Base-by-base conservation (phyloP, 2,113 vertebrate species). In the Holacanthus passer region DNA sequence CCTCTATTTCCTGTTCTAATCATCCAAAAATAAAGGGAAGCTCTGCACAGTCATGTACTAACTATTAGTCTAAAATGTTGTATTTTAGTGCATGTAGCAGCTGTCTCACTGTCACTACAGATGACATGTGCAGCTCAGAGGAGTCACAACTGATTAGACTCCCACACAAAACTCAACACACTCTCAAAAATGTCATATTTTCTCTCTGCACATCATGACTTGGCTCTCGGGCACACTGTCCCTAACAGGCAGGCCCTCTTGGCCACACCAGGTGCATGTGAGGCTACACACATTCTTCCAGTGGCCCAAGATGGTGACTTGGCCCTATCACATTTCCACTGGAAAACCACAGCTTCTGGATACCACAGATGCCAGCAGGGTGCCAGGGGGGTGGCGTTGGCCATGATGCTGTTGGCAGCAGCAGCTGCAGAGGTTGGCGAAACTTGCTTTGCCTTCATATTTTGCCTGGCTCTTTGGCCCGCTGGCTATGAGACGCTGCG, bases 341-440 rank as follows among this genome's bases (percentile, higher is more conserved):
- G 93, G 91, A 92, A 93, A 93, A 91, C 90, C 90, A 66, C 91
- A 93, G 87, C 83, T 87, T 89, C 79, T 93, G 91, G 90, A 94
- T 88, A 89, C 83, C 88, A 75, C 62, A 79, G 73, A 92, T 91
- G 90, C 89, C 92, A 91, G 86, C 64, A 48, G 79, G 73, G 87
- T 83, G 86, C 86, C 91, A 62, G 81, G 83, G 82, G 73, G 83
- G 85, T 48, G 84, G 80, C 64, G 72, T 80, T 75, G 81, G 78
- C 68, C 73, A 43, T 73, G 87, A 85, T 75, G 80, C 83, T 77
- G 69, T 86, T 90, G 91, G 91, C 91, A 86, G 85, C 83, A 50
- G 83, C 80, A 53, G 82, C 85, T 78, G 88, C 86, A 84, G 72
- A 69, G 72, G 71, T 73, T 87, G 83, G 75, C 29, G 20, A 77